Conservation (phyloP, 2,797 vertebrate species). For the Alfaro cultratus region DNA sequence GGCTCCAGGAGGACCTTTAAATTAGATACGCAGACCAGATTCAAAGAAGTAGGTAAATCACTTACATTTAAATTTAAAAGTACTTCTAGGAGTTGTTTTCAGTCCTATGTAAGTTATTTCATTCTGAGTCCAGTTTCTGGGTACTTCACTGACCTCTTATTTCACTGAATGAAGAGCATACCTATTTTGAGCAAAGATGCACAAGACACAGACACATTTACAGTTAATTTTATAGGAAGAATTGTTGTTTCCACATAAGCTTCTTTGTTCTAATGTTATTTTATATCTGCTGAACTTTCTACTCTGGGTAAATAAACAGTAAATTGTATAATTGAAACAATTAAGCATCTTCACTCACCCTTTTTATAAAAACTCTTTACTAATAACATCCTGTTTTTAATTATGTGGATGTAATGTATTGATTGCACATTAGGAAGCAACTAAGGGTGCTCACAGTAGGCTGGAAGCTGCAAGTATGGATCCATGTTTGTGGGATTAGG, state of each 20-base stretch:
- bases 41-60: neutral
- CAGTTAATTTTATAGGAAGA: neutral
- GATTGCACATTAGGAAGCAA: conserved; percentile 10
- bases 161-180: neutral
- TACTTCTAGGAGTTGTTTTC: neutral
- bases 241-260: too few species aligned
- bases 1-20: neutral
- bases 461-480: conserved; percentile 11
- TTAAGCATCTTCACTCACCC: neutral
- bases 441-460: conserved; percentile 29
- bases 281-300: too few species aligned
- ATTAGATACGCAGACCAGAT: neutral
- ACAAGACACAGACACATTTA: neutral
- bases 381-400: conserved; percentile 31
- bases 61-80: neutral
- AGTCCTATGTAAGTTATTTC: neutral
- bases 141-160: neutral
- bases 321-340: neutral
- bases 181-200: neutral
- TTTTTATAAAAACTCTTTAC: neutral
- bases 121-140: neutral
- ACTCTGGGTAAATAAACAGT: too few species aligned
- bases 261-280: too few species aligned
- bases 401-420: conserved; percentile 20
- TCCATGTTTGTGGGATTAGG: conserved; percentile 34